Evolutionary conservation across 2,888 invertebrate species (phyloP).

Genomic region (Cheilosia variabilis): DNA sequence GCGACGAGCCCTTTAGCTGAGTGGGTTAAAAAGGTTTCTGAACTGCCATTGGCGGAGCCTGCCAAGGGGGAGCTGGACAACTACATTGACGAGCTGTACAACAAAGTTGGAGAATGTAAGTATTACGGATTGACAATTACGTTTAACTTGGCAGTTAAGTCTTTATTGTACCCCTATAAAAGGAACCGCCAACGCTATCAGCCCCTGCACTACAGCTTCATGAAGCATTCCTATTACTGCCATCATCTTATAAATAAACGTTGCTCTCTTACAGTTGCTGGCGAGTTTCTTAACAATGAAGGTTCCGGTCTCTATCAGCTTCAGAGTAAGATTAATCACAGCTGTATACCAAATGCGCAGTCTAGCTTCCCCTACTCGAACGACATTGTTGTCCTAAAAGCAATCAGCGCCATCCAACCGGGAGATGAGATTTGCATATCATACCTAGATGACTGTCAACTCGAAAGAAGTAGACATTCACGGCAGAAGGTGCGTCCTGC

Average conservation of each 20-base stretch:
- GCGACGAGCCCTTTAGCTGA: slow-evolving; percentile 94
- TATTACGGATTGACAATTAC: slow-evolving; percentile 11
- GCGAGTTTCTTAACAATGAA: slow-evolving; percentile 94
- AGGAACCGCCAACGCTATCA: too few relatives aligned
- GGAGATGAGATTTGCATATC: slow-evolving; percentile 96
- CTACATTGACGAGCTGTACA: slow-evolving; percentile 92
- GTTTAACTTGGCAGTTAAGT: too few relatives aligned
- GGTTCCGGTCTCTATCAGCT: slow-evolving; percentile 93
- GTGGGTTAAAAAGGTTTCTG: slow-evolving; percentile 92
- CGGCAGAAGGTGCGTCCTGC: slow-evolving; percentile 88
- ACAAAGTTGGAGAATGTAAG: slow-evolving; percentile 91
- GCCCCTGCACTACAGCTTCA: too few relatives aligned
- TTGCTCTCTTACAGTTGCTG: slow-evolving; percentile 79
- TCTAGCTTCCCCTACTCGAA: slow-evolving; percentile 93
- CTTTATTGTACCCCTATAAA: too few relatives aligned
- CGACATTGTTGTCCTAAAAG: slow-evolving; percentile 89
- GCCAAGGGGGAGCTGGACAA: slow-evolving; percentile 89
- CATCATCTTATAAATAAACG: neutral
- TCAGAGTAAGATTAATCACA: slow-evolving; percentile 97
- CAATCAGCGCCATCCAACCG: slow-evolving; percentile 88
- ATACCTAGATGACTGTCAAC: slow-evolving; percentile 93
- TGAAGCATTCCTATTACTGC: neutral
- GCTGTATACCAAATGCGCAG: slow-evolving; percentile 94
- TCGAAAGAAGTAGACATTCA: slow-evolving; percentile 92
- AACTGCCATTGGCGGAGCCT: slow-evolving; percentile 87